phyloP scores from a whole-genome alignment of 2,797 vertebrate genomes.

The Podargus strigoides region DNA sequence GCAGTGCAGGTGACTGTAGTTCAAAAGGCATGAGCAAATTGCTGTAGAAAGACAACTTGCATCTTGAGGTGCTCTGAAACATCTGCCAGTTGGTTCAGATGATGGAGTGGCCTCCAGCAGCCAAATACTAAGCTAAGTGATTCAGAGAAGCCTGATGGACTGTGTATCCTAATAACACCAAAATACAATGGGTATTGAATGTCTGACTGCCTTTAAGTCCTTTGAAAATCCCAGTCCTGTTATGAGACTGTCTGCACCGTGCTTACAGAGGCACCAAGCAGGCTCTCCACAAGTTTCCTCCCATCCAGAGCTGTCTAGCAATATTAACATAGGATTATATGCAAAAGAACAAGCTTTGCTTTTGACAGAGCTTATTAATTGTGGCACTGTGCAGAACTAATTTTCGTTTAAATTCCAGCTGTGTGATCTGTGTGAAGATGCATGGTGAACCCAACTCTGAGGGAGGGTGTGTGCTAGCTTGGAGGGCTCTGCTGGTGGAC shows the following conservation, averaged over 20 bases:
- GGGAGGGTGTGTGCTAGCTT: no score
- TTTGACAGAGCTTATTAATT: background rate
- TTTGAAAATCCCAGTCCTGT: background rate
- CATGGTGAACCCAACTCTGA: accelerated
- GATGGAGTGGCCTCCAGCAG: background rate
- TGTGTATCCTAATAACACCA: background rate
- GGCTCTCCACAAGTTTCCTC: background rate
- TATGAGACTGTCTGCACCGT: background rate
- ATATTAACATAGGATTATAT: background rate
- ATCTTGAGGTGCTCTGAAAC: background rate
- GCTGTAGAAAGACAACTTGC: background rate
- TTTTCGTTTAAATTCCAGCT: background rate
- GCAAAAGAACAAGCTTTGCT: background rate
- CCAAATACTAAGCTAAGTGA: background rate
- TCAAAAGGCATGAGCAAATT: background rate
- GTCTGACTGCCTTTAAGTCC: background rate
- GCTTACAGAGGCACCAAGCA: background rate
- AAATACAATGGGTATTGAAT: background rate
- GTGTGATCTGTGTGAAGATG: background rate
- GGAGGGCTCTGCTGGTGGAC: background rate
- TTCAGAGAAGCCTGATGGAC: background rate
- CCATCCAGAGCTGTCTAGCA: background rate
- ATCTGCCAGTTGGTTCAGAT: background rate
- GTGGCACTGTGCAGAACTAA: background rate
- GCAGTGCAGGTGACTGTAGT: background rate